Conservation (phyloP, 2,797 vertebrate genomes). For the Sebastes elongatus region DNA sequence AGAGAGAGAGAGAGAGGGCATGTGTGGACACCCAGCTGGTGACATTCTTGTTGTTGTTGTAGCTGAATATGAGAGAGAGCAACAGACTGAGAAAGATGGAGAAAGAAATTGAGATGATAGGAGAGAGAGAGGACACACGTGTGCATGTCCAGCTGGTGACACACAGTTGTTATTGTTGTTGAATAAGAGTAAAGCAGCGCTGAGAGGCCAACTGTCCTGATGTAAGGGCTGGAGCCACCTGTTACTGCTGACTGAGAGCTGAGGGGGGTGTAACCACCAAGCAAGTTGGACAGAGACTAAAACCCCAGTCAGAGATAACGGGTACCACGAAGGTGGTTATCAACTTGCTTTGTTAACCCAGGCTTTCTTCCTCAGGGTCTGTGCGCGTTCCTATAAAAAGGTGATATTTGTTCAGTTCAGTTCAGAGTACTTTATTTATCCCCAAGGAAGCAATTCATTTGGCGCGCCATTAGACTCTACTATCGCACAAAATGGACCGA, state of each 20-base stretch:
- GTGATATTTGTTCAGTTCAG: not conserved
- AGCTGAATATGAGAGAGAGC: not conserved
- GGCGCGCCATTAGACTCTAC: not conserved
- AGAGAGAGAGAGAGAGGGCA: not conserved
- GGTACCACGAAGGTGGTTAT: not conserved
- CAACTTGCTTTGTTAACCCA: too few relatives aligned
- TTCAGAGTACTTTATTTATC: too few relatives aligned
- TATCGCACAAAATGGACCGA: not conserved
- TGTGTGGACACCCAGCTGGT: constrained; percentile 17
- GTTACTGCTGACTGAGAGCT: constrained; percentile 26
- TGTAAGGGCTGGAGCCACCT: constrained; percentile 46
- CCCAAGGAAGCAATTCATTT: too few relatives aligned
- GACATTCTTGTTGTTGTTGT: not conserved
- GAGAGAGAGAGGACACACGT: not conserved
- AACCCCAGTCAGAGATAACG: not conserved
- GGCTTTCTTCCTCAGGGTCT: not conserved
- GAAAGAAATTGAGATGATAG: not conserved
- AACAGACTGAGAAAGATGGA: not conserved
- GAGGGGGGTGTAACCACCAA: not conserved
- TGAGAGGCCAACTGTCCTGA: constrained; percentile 18
- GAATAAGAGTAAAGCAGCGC: constrained; percentile 14
- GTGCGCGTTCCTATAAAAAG: not conserved
- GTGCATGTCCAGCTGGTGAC: constrained; percentile 12
- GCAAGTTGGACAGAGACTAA: not conserved
- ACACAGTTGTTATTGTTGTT: constrained; percentile 31